Evolutionary conservation across 2,113 vertebrate species (phyloP).

Genomic region (Muntiacus reevesi): DNA sequence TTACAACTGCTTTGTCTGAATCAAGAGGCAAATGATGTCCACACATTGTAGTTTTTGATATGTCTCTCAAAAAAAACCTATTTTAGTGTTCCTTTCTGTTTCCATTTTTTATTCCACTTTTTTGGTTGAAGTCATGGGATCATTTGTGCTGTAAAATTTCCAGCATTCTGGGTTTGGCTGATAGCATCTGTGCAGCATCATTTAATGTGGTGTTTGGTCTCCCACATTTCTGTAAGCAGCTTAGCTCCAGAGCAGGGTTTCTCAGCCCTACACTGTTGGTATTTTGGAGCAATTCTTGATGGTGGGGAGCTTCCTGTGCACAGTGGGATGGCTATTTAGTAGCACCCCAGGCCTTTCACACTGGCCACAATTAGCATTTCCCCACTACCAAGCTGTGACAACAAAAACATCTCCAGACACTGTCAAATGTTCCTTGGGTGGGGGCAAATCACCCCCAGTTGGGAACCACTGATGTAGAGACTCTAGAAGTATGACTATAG

Average conservation of each 20-base stretch:
- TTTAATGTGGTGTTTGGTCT: not conserved
- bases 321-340: not conserved
- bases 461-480: not conserved
- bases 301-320: not conserved
- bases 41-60: not conserved
- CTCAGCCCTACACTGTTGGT: not conserved
- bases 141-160: not conserved
- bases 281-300: not conserved
- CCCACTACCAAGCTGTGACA: not conserved
- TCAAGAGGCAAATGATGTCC: not conserved
- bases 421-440: not conserved
- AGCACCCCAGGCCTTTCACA: not conserved
- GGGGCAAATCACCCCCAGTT: not conserved
- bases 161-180: not conserved
- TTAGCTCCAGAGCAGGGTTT: not conserved
- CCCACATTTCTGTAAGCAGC: not conserved
- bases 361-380: too few relatives aligned
- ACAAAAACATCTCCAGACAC: not conserved
- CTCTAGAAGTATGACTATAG: not conserved
- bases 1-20: not conserved
- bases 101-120: not conserved
- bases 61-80: not conserved
- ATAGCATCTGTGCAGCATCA: not conserved
- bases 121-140: not conserved
- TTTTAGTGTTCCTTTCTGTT: not conserved